Evolutionary conservation across 2,113 vertebrate genomes (phyloP), one percentile per base, ranked within the genome.

Genomic region (Pithys albifrons): DNA sequence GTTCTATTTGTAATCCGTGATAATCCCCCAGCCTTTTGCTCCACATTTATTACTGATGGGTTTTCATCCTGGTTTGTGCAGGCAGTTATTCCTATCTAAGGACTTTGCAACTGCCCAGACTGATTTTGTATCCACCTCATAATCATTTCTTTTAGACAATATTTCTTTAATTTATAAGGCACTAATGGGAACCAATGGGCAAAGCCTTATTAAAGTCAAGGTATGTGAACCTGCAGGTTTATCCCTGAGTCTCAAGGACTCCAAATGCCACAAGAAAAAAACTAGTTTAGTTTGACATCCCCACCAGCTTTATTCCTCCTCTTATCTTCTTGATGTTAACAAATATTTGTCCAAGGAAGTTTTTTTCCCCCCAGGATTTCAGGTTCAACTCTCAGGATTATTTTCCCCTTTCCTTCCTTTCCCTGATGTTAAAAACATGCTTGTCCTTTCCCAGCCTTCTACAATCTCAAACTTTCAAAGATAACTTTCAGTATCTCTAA

Each of bases 1-100:
- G 61, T 80, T 91, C 79, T 91, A 49, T 86, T 97, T 88, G 64
- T 91, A 95, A 97, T 52, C 72, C 80, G 55, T 4, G 74, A 14
- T 81, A 88, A 92, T 86, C 72, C 67, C 8, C 43, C 16, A 49
- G 17, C 22, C 51, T 23, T 88, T 86, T 85, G 11, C 61, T 80
- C 72, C 4, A 14, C 51, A 74, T 92, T 73, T 76, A 58, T 80
- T 69, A 48, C 51, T 51, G 7, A 64, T 51, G 73, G 16, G 10
- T 66, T 70, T 77, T 70, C 43, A 59, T 59, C n/a, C n/a, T 69
- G n/a, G 51, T 94, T 85, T 64, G 55, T 86, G 72, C 14, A 51
- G 43, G 54, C 58, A 25, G 85, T 52, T 65, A 22, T 69, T 90
- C 54, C 69, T 54, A 85, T 12, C 33, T 16, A 79, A 78, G 14